phyloP scores from a whole-genome alignment of 2,888 invertebrate genomes.

The Carterocephalus palaemon region DNA sequence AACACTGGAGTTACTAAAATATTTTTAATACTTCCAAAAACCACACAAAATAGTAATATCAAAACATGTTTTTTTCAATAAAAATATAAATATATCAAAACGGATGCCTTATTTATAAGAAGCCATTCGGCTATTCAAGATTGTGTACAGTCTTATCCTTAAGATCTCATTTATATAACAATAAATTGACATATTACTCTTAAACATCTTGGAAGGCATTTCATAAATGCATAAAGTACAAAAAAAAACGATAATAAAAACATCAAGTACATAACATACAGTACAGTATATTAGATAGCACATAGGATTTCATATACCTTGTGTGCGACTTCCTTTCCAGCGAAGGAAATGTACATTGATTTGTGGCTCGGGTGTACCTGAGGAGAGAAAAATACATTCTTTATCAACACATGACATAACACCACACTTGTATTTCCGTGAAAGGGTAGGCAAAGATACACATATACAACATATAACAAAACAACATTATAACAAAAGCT shows the following conservation, averaged over 20 bases:
- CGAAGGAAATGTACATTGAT: slow-evolving; percentile 60
- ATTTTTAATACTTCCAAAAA: slow-evolving; percentile 13
- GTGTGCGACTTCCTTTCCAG: slow-evolving; percentile 58
- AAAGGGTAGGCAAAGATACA: no score
- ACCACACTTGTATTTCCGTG: no score
- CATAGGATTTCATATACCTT: slow-evolving; percentile 59
- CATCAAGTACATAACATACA: no score
- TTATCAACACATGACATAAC: no score
- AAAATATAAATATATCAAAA: slow-evolving; percentile 4
- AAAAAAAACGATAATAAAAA: background rate
- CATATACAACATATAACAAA: no score
- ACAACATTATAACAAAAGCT: no score
- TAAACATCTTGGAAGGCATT: slow-evolving; percentile 2
- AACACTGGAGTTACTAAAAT: slow-evolving; percentile 1
- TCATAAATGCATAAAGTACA: slow-evolving; percentile 11
- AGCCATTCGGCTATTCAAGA: slow-evolving; percentile 4
- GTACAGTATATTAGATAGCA: slow-evolving; percentile 40
- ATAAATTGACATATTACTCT: slow-evolving; percentile 12
- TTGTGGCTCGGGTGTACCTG: slow-evolving; percentile 68
- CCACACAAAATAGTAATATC: slow-evolving; percentile 10
- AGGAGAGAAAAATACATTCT: slow-evolving; percentile 34
- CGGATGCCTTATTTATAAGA: background rate
- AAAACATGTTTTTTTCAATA: slow-evolving; percentile 1
- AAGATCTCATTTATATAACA: slow-evolving; percentile 11
- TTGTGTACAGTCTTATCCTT: slow-evolving; percentile 14